Percentiles rank a stretch among this genome's conserved stretches.
These are phyloP conservation scores for Cordylochernes scorpioides DNA, from an alignment of 2,888 invertebrate genomes.

Conservation along the genomic window DNA sequence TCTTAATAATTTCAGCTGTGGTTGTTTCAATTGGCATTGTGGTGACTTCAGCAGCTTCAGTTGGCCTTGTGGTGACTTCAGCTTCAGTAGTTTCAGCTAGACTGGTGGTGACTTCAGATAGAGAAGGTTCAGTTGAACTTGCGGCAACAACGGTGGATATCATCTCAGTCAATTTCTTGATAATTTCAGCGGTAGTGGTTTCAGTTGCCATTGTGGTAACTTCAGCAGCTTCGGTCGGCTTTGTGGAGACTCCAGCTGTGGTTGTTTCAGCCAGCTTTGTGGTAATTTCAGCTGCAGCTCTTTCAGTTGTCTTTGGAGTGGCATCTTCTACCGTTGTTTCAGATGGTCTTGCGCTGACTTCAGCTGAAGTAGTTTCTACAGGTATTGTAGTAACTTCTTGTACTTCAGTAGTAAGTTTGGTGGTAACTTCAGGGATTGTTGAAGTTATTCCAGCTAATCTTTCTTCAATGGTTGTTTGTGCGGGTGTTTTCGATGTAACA, in stretches of 20 bases:
- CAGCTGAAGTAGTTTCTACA: background rate
- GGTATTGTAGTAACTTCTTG: background rate
- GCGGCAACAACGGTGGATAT: no score
- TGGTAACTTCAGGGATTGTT: no score
- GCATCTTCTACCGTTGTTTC: background rate
- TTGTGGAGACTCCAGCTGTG: background rate
- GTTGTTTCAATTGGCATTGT: conserved; percentile 1
- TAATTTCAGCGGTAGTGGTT: no score
- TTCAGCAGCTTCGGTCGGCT: background rate
- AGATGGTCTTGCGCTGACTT: background rate
- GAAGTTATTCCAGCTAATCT: no score
- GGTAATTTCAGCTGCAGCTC: background rate
- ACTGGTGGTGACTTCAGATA: background rate
- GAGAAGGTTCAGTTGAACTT: no score
- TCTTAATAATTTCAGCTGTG: background rate
- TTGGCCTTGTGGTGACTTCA: background rate
- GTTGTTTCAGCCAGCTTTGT: background rate
- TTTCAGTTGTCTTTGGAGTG: background rate
- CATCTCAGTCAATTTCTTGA: background rate
- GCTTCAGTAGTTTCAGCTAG: background rate
- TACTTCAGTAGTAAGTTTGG: no score
- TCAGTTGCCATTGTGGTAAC: background rate
- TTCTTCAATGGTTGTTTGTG: background rate
- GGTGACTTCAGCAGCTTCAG: background rate
- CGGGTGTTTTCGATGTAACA: background rate